These are phyloP conservation scores for Amblyornis subalaris DNA, from an alignment of 2,113 vertebrate species.

Conservation along the genomic window DNA sequence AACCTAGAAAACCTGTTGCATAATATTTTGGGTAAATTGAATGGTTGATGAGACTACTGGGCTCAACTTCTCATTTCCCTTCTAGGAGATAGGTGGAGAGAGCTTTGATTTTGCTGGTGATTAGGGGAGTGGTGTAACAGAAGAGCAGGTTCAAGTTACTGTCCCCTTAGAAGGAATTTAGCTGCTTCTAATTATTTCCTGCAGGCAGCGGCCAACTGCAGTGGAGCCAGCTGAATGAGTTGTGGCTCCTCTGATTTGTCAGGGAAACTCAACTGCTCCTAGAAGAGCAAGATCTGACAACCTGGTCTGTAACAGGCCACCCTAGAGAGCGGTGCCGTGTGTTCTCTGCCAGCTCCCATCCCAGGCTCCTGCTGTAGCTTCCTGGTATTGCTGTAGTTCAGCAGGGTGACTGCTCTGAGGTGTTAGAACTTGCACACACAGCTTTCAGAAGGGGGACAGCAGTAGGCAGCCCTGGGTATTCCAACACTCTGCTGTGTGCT, in stretches of 20 bases:
- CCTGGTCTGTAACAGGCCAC: neutral
- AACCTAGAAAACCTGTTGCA: slow-evolving; percentile 42
- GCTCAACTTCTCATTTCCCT: neutral
- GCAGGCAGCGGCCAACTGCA: neutral
- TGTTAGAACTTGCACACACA: neutral
- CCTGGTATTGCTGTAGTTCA: neutral
- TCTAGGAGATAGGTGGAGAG: neutral
- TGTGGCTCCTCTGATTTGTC: neutral
- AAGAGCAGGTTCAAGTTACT: neutral
- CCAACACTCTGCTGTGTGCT: accelerated
- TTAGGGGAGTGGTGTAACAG: slow-evolving; percentile 9
- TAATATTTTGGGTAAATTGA: neutral
- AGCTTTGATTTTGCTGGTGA: neutral
- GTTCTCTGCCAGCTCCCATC: neutral
- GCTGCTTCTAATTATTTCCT: neutral
- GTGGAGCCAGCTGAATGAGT: neutral
- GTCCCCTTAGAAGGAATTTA: neutral
- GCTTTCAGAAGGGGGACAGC: neutral
- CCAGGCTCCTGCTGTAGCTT: neutral
- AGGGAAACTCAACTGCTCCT: accelerated
- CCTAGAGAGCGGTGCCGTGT: accelerated
- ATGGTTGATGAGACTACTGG: slow-evolving; percentile 1
- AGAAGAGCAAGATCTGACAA: neutral
- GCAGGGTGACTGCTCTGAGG: neutral
- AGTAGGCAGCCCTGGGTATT: neutral